These are phyloP conservation scores for Drosophila longiperda DNA, from an alignment of 2,888 invertebrate genomes.

Conservation along the genomic window DNA sequence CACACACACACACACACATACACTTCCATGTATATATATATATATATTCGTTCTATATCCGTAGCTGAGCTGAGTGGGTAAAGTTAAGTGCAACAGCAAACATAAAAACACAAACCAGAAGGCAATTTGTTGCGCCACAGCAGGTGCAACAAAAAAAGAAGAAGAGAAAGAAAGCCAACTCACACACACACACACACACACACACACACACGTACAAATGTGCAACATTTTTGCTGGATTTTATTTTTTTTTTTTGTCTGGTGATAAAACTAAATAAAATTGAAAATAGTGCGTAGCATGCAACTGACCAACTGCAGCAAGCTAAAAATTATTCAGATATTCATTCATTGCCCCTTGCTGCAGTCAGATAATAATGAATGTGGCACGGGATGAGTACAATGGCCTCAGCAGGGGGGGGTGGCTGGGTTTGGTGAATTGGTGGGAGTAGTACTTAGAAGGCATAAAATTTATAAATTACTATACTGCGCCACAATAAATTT, in stretches of 20 bases:
- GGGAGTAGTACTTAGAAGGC: conserved; percentile 72
- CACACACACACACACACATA: conserved; percentile 18
- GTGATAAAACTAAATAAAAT: conserved; percentile 47
- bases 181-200: not conserved
- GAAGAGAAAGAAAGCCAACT: not conserved
- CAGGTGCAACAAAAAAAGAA: conserved; percentile 11
- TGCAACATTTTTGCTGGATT: not conserved
- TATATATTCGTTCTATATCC: conserved; percentile 13
- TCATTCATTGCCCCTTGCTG: conserved; percentile 24
- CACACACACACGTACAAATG: not conserved
- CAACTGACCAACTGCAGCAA: conserved; percentile 12
- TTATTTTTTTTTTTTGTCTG: not conserved
- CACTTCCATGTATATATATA: conserved; percentile 8
- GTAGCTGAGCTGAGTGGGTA: conserved; percentile 23
- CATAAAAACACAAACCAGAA: conserved; percentile 56
- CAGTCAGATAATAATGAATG: conserved; percentile 32
- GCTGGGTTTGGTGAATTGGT: not conserved
- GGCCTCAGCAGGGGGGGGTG: not conserved
- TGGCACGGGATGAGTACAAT: not conserved
- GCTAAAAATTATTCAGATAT: conserved; percentile 18
- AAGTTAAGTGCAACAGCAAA: conserved; percentile 58
- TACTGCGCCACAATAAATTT: conserved; percentile 79
- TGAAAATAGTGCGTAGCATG: conserved; percentile 51
- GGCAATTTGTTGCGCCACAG: conserved; percentile 67
- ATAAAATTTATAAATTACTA: conserved; percentile 80